Percentiles rank a stretch among this genome's conserved stretches.
phyloP scores from a whole-genome alignment of 1,140 invertebrate species.

The Atta colombica region DNA sequence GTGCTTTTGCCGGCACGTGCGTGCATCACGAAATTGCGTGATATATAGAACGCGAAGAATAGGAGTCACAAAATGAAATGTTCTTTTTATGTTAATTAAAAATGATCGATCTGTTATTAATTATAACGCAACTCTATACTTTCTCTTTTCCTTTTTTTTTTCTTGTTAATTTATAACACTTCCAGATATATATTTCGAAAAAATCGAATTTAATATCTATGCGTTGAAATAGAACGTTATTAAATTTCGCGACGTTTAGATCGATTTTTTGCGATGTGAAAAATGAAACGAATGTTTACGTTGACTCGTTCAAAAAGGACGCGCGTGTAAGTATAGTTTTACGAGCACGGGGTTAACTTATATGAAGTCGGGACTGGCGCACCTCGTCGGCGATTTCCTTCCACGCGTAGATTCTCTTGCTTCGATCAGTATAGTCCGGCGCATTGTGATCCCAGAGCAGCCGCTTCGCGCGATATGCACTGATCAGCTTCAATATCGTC shows the following conservation, averaged over 20 bases:
- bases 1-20: background rate
- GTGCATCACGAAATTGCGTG: background rate
- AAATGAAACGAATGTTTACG: background rate
- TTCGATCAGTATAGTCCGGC: constrained; percentile 51
- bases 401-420: constrained; percentile 57
- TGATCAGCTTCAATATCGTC: constrained; percentile 59
- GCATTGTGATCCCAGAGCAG: constrained; percentile 55
- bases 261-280: background rate
- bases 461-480: constrained; percentile 39
- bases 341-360: background rate
- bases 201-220: background rate
- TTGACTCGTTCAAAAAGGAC: too few species aligned
- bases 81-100: background rate
- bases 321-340: background rate
- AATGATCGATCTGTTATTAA: background rate
- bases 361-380: background rate
- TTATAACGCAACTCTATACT: background rate
- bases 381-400: constrained; percentile 66
- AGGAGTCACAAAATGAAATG: background rate
- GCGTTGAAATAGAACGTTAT: background rate
- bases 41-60: background rate
- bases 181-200: too few species aligned
- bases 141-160: background rate
- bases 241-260: background rate
- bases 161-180: background rate